Evolutionary conservation across 1,140 invertebrate genomes (phyloP), one percentile per base, ranked within the genome.

Genomic region (Plutomurus gul): DNA sequence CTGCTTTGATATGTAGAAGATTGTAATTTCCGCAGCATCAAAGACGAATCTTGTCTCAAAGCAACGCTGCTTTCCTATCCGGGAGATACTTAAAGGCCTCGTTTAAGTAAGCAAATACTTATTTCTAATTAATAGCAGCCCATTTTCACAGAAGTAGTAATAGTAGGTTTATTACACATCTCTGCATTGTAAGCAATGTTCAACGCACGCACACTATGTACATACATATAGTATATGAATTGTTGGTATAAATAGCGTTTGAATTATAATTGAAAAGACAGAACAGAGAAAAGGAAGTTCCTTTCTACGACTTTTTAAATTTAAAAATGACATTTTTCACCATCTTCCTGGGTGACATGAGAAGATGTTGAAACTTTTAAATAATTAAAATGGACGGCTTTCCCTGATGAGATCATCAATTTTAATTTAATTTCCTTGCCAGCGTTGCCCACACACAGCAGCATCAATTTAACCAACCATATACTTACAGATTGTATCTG

Each of bases 21-120:
- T 43, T n/a, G 56, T 33, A 65, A 65, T 65, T 65, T 65, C 56
- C 13, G 20, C 30, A 27, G 30, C 56, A 65, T 65, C 56, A 65
- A 65, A 65, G 56, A 33, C 56, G 27, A n/a, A n/a, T 65, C 56
- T 65, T 65, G 56, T 65, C 56, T 65, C 56, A 30, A 65, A 65
- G 56, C 27, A 65, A n/a, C n/a, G n/a, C n/a, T n/a, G 56, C 27
- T 27, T 65, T 65, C 27, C 27, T 33, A 65, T 65, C n/a, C n/a
- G 30, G 27, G 56, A 65, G 36, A 65, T 65, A 65, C 30, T 25
- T n/a, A n/a, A n/a, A n/a, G n/a, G n/a, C n/a, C n/a, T n/a, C n/a
- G n/a, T n/a, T n/a, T 30, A 65, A 65, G 56, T 36, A 65, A 65
- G 56, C 56, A 65, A 65, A 65, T 65, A 65, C 27, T 65, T 65